Evolutionary conservation across 30 jellyfish, hydroid and myxozoan genomes (phyloP).

Genomic region (Chironex yamaguchii): DNA sequence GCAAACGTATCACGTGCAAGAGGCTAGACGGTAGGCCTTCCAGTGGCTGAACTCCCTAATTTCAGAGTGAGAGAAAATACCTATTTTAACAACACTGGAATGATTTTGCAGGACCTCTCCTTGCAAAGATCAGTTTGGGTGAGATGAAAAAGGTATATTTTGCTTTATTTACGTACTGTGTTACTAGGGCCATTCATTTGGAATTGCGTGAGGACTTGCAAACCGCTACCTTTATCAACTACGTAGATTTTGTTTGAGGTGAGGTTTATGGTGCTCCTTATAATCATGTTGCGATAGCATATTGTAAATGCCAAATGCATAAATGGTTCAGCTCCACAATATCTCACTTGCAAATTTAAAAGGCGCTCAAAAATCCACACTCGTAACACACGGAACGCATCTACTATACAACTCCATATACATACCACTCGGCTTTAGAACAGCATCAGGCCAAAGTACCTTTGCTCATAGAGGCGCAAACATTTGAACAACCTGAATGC

Average conservation of each 20-base stretch:
- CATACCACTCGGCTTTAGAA: no score
- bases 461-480: no score
- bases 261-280: constrained; percentile 29
- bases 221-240: constrained; percentile 27
- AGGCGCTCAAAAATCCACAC: no score
- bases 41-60: constrained; percentile 33
- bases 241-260: constrained; percentile 70
- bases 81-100: constrained; percentile 57
- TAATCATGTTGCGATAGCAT: constrained; percentile 15
- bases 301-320: no score
- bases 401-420: no score
- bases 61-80: constrained; percentile 43
- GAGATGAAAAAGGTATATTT: constrained; percentile 45
- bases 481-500: no score
- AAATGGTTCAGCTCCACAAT: no score
- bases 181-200: constrained; percentile 48
- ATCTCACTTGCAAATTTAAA: no score
- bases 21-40: constrained; percentile 29
- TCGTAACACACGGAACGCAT: no score
- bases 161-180: constrained; percentile 52
- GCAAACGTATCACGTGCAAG: constrained; percentile 11
- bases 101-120: constrained; percentile 69
- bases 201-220: constrained; percentile 42
- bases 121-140: constrained; percentile 36
- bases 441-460: no score